Base-by-base conservation (phyloP, 2,888 invertebrate species). In the Platypus cylindrus region DNA sequence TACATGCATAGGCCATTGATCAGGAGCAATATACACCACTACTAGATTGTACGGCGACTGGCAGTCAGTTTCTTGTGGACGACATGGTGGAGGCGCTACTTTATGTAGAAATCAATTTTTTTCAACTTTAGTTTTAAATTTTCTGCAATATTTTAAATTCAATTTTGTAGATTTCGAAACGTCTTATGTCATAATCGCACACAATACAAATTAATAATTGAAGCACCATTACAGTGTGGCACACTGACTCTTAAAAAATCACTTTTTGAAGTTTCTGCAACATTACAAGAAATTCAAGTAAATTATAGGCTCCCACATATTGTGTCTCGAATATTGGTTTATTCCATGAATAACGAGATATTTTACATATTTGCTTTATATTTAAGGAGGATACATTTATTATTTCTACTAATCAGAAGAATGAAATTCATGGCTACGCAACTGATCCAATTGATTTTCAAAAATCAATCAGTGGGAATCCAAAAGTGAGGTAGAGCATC, bases 401-500 rank as follows among this genome's bases (percentile, higher is more conserved):
- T 1, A 55, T 65, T 43, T 60, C 58, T 9, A 43, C 56, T 8
- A 50, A 56, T 32, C 32, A 34, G 17, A 54, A 65, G 13, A 64
- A 69, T 45, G 58, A 67, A 44, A 55, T 75, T 27, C 54, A 60
- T 3, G 52, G 67, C 14, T 71, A 68, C 44, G 60, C 63, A 27
- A 68, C 70, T 51, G 71, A 73, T 47, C 67, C 71, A 0, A 70
- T 70, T 35, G 66, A 70, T 22, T 71, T 71, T 45, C 52, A 59
- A 23, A 75, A 73, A 51, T 71, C 75, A 1, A 49, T 72, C 29
- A 71, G 67, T 30, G 76, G 75, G 17, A 71, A 70, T 45, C 73
- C 76, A 1, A 69, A 71, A 52, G 49, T 76, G 2, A 71, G 75
- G 75, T 75, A 58, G 58, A 13, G n/a, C 3, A 25, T 15, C 15